These are phyloP conservation scores for Caerostris extrusa DNA, from an alignment of 1,140 invertebrate species.

Conservation along the genomic window DNA sequence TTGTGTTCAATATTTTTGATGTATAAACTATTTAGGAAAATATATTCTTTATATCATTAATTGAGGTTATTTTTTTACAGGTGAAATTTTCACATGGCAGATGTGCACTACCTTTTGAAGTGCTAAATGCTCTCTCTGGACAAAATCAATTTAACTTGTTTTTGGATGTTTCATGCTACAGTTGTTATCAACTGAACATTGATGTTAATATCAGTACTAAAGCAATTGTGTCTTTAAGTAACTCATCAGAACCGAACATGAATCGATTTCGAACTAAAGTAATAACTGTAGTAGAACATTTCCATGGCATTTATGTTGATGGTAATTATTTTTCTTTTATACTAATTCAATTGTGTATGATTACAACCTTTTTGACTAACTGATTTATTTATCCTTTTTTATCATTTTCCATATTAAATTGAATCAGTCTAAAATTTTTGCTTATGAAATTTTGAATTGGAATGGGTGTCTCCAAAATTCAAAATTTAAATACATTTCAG, in stretches of 20 bases:
- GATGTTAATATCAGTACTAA: constrained; percentile 1
- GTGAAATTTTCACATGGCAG: not conserved
- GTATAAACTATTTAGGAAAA: no score
- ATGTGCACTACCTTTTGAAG: not conserved
- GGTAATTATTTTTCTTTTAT: constrained; percentile 24
- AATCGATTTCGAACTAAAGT: not conserved
- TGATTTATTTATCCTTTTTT: not conserved
- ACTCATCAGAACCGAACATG: constrained; percentile 19
- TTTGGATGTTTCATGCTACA: not conserved
- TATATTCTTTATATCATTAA: no score
- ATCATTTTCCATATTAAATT: no score
- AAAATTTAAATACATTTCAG: no score
- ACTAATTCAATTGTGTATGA: not conserved
- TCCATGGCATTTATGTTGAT: constrained; percentile 27
- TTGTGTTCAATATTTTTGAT: no score
- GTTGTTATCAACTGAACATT: not conserved
- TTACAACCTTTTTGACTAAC: not conserved
- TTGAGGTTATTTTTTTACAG: not conserved
- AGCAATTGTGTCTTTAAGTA: not conserved
- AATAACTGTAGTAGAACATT: constrained; percentile 33
- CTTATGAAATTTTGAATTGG: no score
- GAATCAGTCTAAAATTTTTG: no score
- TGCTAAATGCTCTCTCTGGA: not conserved
- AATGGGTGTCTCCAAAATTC: no score
- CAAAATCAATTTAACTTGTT: not conserved